A percentile compares a stretch with the other conserved stretches of the same genome.
Evolutionary conservation across 2,113 vertebrate genomes (phyloP).

Genomic region (Ammodytes dubius): DNA sequence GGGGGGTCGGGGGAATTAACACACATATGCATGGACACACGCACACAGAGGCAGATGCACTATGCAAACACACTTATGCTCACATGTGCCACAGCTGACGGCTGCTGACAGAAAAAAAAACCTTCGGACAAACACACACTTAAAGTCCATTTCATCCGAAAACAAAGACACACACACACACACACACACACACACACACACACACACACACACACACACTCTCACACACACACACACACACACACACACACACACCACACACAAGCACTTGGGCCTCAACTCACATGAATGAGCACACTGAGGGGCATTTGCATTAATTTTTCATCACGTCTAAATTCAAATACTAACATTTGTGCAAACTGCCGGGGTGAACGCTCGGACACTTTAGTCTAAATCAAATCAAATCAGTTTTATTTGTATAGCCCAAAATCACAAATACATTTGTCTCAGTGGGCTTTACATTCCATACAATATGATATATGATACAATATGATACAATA

Average conservation of each 20-base stretch:
- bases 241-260: conserved; percentile 21
- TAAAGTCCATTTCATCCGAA: conserved; percentile 9
- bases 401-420: too few species aligned
- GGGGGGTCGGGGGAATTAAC: conserved; percentile 45
- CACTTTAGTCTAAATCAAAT: not conserved
- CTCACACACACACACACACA: conserved; percentile 27
- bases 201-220: conserved; percentile 19
- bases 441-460: too few species aligned
- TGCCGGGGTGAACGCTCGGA: not conserved
- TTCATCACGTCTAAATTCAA: conserved; percentile 53
- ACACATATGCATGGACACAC: conserved; percentile 32
- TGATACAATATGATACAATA: too few species aligned
- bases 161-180: conserved; percentile 20
- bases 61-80: conserved; percentile 63
- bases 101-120: conserved; percentile 45
- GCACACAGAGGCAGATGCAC: conserved; percentile 65
- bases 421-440: too few species aligned
- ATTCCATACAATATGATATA: too few species aligned
- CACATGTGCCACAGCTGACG: conserved; percentile 53
- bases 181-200: conserved; percentile 29
- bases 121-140: conserved; percentile 35
- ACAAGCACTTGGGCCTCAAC: conserved; percentile 19
- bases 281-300: conserved; percentile 36
- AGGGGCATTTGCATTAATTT: conserved; percentile 64
- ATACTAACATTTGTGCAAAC: conserved; percentile 41